Conservation (phyloP, 2,888 invertebrate genomes). For the Caenorhabditis imperialis region DNA sequence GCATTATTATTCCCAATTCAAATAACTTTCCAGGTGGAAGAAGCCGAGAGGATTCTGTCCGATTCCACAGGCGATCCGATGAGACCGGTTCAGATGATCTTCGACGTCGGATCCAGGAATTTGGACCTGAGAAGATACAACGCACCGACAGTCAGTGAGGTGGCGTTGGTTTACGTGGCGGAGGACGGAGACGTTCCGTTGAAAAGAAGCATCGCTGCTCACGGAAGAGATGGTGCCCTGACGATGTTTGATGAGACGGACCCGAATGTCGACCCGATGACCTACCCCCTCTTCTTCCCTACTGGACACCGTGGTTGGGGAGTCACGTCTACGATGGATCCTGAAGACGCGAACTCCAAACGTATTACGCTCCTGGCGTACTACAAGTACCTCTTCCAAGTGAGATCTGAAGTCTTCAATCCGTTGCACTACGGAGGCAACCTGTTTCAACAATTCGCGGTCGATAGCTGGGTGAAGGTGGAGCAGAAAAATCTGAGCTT, state of each 20-base stretch:
- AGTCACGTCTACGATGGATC: not conserved
- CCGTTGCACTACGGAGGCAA: conserved; percentile 66
- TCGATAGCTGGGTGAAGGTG: conserved; percentile 78
- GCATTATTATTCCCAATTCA: not conserved
- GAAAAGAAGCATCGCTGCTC: conserved; percentile 76
- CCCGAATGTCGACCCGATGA: conserved; percentile 78
- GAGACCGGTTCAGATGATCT: conserved; percentile 29
- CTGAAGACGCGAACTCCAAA: no score
- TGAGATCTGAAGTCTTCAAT: conserved; percentile 57
- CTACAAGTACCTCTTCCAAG: conserved; percentile 6
- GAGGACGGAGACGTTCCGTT: conserved; percentile 43
- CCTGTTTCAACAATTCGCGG: conserved; percentile 77
- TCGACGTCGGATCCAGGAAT: conserved; percentile 10
- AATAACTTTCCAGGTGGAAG: conserved; percentile 9
- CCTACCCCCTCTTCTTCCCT: conserved; percentile 79
- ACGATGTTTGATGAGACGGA: conserved; percentile 73
- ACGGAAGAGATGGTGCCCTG: conserved; percentile 66
- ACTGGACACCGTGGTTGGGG: conserved; percentile 63
- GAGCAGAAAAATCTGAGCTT: conserved; percentile 77
- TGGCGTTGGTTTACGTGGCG: conserved; percentile 61
- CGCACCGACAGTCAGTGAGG: conserved; percentile 55
- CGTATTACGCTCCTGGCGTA: not conserved
- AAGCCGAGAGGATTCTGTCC: conserved; percentile 1
- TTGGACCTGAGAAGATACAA: conserved; percentile 58
- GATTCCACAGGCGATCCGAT: not conserved